These are phyloP conservation scores for Ligdia adustata DNA, from an alignment of 2,888 invertebrate species.

Conservation along the genomic window DNA sequence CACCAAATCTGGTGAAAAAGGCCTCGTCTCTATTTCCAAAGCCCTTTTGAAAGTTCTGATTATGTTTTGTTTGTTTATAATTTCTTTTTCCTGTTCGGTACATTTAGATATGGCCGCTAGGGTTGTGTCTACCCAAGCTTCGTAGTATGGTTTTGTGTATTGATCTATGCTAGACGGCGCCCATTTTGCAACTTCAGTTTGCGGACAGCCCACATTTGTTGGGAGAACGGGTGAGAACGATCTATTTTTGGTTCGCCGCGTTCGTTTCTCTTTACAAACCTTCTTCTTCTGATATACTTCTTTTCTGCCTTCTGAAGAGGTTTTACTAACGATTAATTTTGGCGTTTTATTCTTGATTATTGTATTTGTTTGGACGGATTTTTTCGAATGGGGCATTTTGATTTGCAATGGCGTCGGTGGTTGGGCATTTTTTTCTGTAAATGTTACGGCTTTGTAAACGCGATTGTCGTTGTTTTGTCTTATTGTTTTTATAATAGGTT, in stretches of 20 bases:
- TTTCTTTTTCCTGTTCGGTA: constrained; percentile 44
- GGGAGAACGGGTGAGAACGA: constrained; percentile 12
- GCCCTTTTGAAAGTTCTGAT: constrained; percentile 43
- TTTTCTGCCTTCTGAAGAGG: background rate
- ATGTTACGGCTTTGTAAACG: constrained; percentile 59
- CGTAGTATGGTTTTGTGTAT: constrained; percentile 68
- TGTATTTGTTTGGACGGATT: background rate
- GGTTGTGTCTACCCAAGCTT: constrained; percentile 69
- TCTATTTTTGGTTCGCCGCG: constrained; percentile 5
- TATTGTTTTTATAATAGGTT: constrained; percentile 53
- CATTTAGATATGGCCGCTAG: constrained; percentile 55
- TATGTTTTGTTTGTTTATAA: constrained; percentile 41
- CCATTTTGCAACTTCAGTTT: constrained; percentile 68
- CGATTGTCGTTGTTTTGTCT: constrained; percentile 24
- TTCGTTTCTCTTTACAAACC: constrained; percentile 6
- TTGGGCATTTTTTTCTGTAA: constrained; percentile 46
- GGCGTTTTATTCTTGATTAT: constrained; percentile 9
- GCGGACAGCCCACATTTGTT: constrained; percentile 39
- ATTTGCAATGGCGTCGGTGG: constrained; percentile 42
- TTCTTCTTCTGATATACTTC: constrained; percentile 12
- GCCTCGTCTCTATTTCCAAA: constrained; percentile 40
- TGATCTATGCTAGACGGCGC: constrained; percentile 50
- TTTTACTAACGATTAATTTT: constrained; percentile 8
- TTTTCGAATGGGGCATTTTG: constrained; percentile 44
- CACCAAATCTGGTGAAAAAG: constrained; percentile 47